A percentile compares a stretch with the other conserved stretches of the same genome.
Evolutionary conservation across 2,113 vertebrate species (phyloP).

Genomic region (Tringa solitaria): DNA sequence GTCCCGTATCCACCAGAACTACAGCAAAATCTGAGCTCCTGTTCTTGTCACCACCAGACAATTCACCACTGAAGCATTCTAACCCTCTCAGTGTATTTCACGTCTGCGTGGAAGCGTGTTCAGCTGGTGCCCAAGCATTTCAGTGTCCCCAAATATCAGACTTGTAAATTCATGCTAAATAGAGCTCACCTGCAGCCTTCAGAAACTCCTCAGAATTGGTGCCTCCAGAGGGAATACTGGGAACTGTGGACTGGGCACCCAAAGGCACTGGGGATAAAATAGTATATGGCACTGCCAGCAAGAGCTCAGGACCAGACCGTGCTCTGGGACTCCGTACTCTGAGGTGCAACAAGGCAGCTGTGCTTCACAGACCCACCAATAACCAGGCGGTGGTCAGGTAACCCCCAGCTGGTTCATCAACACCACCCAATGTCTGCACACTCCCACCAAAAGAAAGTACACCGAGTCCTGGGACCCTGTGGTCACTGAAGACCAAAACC

Average conservation of each 20-base stretch:
- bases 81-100: not conserved
- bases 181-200: not conserved
- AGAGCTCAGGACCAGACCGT: not conserved
- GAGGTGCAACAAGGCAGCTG: not conserved
- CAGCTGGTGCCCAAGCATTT: not conserved
- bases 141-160: not conserved
- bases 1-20: not conserved
- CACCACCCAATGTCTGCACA: not conserved
- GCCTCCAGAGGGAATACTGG: not conserved
- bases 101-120: not conserved
- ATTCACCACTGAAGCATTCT: not conserved
- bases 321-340: not conserved
- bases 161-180: not conserved
- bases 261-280: not conserved
- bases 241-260: not conserved
- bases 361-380: not conserved
- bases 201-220: not conserved
- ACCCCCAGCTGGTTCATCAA: not conserved
- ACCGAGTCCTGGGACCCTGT: not conserved
- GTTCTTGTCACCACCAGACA: not conserved
- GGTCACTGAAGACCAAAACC: not conserved
- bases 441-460: not conserved
- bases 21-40: not conserved
- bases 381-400: no score
- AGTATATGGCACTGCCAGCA: accelerated